Base-by-base conservation (phyloP, 92 coral and sea anemone genomes). In the Palythoa caribaeorum region DNA sequence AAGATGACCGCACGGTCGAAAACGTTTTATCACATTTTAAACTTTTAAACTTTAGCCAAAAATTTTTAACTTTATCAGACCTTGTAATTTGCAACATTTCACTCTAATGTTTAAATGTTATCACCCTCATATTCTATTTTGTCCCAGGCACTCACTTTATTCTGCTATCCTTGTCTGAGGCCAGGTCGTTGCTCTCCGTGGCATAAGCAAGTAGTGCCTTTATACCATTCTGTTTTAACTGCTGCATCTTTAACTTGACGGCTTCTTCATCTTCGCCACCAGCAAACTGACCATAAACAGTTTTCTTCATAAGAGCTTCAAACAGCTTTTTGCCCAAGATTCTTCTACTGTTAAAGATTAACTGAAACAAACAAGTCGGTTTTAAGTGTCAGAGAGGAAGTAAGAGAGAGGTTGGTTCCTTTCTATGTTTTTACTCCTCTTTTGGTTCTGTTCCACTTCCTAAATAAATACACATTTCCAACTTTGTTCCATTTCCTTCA, bases 211-310 rank as follows among this genome's bases (percentile, higher is more conserved):
- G 89, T 87, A 96, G 94, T n/a, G 95, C 87, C n/a, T 90, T 88
- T 54, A 96, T 96, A 17, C 97, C 94, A 77, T 87, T 87, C 70
- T 79, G 71, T 63, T 87, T 76, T 55, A 96, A 88, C 51, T 76
- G 77, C 9, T 76, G 77, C 50, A 93, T 87, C 39, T 86, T 93
- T 16, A 70, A 73, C 59, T 93, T 90, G 21, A 94, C 91, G 8
- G 91, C 93, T 14, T 83, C 80, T 15, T 84, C 91, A 20, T 83
- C 88, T 81, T 96, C 99, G 9, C 99, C 99, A 28, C 98, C 99
- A 68, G 95, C 99, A 92, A 96, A 96, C 90, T 96, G 99, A 20
- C 93, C 92, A 88, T 96, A 96, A 87, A 96, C 91, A 44, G 98
- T 96, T 71, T 87, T 90, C 75, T 90, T 88, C 88, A 95, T 77